These are phyloP conservation scores for Willowsia nigromaculata DNA, from an alignment of 2,888 invertebrate genomes.

Conservation along the genomic window DNA sequence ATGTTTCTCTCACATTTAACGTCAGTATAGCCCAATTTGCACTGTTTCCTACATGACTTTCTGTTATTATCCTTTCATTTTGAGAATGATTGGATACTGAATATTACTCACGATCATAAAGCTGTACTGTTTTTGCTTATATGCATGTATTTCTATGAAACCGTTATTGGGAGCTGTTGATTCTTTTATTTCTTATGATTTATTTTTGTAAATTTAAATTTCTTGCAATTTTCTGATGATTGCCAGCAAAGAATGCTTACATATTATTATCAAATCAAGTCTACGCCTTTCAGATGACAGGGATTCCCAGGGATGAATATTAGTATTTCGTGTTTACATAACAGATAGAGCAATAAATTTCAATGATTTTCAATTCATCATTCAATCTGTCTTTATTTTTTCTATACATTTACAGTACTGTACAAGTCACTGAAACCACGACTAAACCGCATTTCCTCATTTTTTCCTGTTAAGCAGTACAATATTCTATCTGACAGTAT, in stretches of 20 bases:
- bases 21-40: not conserved
- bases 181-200: not conserved
- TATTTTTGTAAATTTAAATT: not conserved
- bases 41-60: not conserved
- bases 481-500: not conserved
- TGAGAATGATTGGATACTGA: not conserved
- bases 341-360: not conserved
- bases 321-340: not conserved
- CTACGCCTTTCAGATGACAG: slow-evolving; percentile 4
- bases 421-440: too few species aligned
- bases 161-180: not conserved
- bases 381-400: slow-evolving; percentile 3
- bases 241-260: not conserved
- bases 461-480: not conserved
- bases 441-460: not conserved
- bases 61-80: not conserved
- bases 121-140: not conserved
- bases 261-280: slow-evolving; percentile 27
- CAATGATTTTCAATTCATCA: not conserved
- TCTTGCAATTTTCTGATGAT: not conserved
- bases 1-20: not conserved
- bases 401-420: too few species aligned
- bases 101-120: not conserved
- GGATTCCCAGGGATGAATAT: not conserved
- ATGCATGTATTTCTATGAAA: not conserved